Conservation (phyloP, 2,797 vertebrate genomes). For the Peromyscus eremicus region DNA sequence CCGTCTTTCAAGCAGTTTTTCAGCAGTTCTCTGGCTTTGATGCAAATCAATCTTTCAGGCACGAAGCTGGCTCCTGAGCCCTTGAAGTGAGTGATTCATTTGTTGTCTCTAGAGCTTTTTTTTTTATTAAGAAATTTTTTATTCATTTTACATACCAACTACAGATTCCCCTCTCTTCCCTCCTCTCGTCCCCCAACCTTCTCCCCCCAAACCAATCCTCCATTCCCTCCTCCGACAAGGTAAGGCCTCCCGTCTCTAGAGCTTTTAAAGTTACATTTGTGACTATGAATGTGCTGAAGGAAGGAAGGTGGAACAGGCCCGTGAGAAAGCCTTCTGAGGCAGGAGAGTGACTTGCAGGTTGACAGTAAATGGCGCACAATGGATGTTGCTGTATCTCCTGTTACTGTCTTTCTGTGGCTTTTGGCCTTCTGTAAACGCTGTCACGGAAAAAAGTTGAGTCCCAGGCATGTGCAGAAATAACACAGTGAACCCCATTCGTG, state of each 20-base stretch:
- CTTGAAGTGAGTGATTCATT: conserved; percentile 93
- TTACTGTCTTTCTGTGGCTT: not conserved
- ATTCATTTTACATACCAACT: no score
- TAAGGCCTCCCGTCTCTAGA: not conserved
- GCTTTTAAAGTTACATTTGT: conserved; percentile 53
- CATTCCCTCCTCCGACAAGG: no score
- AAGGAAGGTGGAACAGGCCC: conserved; percentile 29
- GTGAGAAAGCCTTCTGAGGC: conserved; percentile 6
- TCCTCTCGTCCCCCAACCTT: no score
- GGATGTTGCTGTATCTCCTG: not conserved
- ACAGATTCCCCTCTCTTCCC: no score
- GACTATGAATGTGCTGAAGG: not conserved
- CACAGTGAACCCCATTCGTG: no score
- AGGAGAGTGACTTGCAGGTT: not conserved
- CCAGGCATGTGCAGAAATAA: not conserved
- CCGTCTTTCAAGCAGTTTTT: conserved; percentile 98
- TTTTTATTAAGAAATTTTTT: no score
- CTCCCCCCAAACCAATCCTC: rapidly evolving
- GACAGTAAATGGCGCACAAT: not conserved
- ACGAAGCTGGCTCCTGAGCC: conserved; percentile 97
- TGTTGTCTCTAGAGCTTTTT: conserved; percentile 35
- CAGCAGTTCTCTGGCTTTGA: conserved; percentile 95
- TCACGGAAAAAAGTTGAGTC: not conserved
- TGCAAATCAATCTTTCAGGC: conserved; percentile 96
- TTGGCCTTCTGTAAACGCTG: not conserved